phyloP scores from a whole-genome alignment of 2,113 vertebrate genomes.

The Sylvietta virens region DNA sequence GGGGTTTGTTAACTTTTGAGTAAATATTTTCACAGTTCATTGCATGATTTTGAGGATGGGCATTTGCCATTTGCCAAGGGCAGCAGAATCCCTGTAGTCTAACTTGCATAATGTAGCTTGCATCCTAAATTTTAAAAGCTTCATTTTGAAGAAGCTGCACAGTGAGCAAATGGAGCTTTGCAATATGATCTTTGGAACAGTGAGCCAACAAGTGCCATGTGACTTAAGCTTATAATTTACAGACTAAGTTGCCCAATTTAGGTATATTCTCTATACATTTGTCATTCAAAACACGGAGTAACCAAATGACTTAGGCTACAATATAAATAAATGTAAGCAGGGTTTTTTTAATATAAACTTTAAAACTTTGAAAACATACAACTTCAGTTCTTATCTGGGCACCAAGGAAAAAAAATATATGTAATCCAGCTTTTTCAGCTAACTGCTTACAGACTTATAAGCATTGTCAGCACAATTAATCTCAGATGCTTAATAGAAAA shows the following conservation, averaged over 20 bases:
- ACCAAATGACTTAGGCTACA: not conserved
- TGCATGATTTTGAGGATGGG: not conserved
- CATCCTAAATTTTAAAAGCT: not conserved
- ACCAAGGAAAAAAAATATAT: not conserved
- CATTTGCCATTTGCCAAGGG: not conserved
- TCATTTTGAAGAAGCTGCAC: not conserved
- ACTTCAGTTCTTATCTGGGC: not conserved
- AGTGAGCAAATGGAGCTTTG: not conserved
- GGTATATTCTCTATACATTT: not conserved
- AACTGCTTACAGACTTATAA: not conserved
- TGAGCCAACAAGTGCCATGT: not conserved
- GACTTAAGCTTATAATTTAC: slow-evolving; percentile 43
- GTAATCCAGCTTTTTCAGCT: not conserved
- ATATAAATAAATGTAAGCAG: not conserved
- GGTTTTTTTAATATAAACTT: not conserved
- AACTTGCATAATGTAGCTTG: not conserved
- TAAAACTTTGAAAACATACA: not conserved
- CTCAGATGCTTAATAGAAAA: not conserved
- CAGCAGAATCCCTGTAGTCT: not conserved
- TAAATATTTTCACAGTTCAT: slow-evolving; percentile 2
- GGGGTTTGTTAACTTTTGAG: not conserved
- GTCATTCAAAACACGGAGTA: not conserved
- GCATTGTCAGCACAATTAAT: not conserved
- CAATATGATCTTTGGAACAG: slow-evolving; percentile 37
- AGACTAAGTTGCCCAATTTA: not conserved